Evolutionary conservation across 2,113 vertebrate genomes (phyloP).

Genomic region (Dryoscopus gambensis): DNA sequence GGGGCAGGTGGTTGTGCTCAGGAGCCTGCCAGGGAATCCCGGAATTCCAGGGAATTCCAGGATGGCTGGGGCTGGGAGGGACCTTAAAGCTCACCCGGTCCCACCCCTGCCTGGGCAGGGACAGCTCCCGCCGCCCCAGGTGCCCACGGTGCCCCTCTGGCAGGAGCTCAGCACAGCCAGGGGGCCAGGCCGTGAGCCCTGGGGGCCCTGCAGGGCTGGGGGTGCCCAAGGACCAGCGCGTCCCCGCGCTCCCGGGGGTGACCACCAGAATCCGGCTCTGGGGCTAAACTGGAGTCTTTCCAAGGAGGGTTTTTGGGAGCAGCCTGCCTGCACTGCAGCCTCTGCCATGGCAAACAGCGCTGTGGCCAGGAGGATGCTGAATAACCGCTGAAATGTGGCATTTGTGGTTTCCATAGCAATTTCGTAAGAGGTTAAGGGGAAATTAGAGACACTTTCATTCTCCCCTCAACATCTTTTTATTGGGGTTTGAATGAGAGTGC

Average conservation of each 20-base stretch:
- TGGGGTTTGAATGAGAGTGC: conserved; percentile 6
- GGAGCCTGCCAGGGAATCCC: background rate
- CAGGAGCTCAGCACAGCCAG: background rate
- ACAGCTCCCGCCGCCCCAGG: background rate
- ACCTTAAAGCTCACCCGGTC: accelerated
- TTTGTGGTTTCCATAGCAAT: conserved; percentile 47
- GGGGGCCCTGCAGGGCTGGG: background rate
- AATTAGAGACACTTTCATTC: background rate
- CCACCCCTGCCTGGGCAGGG: background rate
- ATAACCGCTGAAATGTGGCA: background rate
- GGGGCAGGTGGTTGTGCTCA: background rate
- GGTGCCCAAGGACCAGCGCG: background rate
- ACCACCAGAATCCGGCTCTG: background rate
- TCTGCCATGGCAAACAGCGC: background rate
- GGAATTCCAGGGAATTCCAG: background rate
- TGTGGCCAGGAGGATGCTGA: background rate
- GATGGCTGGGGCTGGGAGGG: background rate
- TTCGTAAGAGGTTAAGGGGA: background rate
- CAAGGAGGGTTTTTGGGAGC: background rate
- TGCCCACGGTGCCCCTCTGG: accelerated
- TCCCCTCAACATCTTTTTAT: background rate
- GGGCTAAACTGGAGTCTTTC: background rate
- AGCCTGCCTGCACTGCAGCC: background rate
- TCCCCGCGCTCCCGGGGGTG: accelerated
- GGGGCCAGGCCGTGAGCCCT: accelerated